These are phyloP conservation scores for Sceloporus tristichus DNA, from an alignment of 2,113 vertebrate genomes.

Conservation along the genomic window DNA sequence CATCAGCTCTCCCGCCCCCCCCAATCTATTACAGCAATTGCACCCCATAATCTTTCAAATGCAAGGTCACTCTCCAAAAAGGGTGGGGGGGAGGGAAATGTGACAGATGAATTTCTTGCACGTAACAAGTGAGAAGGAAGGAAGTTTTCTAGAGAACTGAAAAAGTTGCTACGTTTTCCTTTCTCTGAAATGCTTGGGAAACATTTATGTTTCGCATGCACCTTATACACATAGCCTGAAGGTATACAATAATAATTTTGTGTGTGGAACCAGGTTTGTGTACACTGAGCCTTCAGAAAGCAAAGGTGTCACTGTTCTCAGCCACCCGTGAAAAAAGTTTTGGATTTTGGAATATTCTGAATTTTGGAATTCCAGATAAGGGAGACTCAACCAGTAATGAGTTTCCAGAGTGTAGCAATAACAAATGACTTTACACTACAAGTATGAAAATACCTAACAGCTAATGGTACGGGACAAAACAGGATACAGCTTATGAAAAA, in stretches of 20 bases:
- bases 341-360: too few relatives aligned
- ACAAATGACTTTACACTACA: slow-evolving; percentile 51
- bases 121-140: slow-evolving; percentile 25
- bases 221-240: too few relatives aligned
- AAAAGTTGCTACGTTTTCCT: neutral
- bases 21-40: slow-evolving; percentile 48
- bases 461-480: slow-evolving; percentile 32
- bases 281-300: too few relatives aligned
- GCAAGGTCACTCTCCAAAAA: slow-evolving; percentile 31
- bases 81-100: neutral
- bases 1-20: slow-evolving; percentile 42
- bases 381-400: neutral
- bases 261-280: too few relatives aligned
- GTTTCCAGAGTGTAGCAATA: slow-evolving; percentile 56
- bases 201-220: too few relatives aligned
- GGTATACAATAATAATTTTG: too few relatives aligned
- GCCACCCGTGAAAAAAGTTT: too few relatives aligned
- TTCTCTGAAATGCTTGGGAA: too few relatives aligned
- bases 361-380: too few relatives aligned
- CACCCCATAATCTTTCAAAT: slow-evolving; percentile 19
- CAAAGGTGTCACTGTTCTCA: too few relatives aligned
- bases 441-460: fast-evolving
- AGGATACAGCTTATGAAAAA: slow-evolving; percentile 19
- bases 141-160: slow-evolving; percentile 21
- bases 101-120: slow-evolving; percentile 30